Evolutionary conservation across 2,113 vertebrate genomes (phyloP).

Genomic region (Excalfactoria chinensis): DNA sequence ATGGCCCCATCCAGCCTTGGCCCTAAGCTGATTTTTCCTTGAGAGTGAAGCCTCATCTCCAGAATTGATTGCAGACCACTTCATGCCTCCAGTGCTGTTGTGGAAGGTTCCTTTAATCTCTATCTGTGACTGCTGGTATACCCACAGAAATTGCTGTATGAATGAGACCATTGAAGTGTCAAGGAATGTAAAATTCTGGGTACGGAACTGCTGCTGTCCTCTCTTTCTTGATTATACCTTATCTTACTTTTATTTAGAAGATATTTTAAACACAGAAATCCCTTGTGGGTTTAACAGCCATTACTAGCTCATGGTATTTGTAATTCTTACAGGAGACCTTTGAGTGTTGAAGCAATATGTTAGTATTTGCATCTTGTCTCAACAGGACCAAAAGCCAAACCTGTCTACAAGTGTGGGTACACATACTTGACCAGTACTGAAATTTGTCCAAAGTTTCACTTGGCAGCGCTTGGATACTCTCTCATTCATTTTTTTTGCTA

Average conservation of each 20-base stretch:
- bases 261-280: neutral
- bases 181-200: neutral
- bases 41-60: neutral
- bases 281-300: neutral
- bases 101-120: neutral
- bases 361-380: neutral
- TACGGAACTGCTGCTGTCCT: neutral
- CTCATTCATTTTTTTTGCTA: neutral
- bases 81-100: neutral
- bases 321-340: neutral
- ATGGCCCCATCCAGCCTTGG: neutral
- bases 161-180: neutral
- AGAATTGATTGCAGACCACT: neutral
- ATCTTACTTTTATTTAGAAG: neutral
- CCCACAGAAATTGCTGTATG: neutral
- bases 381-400: neutral
- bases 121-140: neutral
- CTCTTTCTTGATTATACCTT: neutral
- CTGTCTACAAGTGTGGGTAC: neutral
- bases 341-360: neutral
- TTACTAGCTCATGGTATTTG: neutral
- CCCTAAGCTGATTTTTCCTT: neutral
- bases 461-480: neutral
- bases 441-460: conserved; percentile 8
- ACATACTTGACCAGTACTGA: neutral